phyloP scores from a whole-genome alignment of 2,797 vertebrate species.

The Acrossocheilus wenchowensis region DNA sequence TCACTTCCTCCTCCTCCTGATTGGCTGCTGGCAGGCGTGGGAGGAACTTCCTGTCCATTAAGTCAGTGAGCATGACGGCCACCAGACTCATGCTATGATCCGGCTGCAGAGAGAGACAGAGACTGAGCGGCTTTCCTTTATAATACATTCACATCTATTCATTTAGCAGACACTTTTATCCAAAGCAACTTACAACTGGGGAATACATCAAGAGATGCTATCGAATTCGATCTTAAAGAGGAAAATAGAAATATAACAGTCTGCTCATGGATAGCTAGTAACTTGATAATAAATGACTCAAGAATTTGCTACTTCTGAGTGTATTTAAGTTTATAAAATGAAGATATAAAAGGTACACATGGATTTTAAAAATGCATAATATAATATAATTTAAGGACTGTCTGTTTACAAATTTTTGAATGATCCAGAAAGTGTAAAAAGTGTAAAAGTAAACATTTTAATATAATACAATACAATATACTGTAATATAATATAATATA shows the following conservation, averaged over 20 bases:
- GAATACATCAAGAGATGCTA: no score
- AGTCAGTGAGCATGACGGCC: constrained; percentile 89
- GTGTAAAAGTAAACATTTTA: not conserved
- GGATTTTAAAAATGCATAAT: not conserved
- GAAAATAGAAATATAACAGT: not conserved
- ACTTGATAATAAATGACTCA: not conserved
- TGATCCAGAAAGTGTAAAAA: no score
- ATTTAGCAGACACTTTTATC: no score
- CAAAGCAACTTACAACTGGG: no score
- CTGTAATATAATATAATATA: not conserved
- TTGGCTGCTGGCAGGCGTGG: constrained; percentile 63
- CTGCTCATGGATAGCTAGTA: not conserved
- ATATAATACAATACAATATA: not conserved
- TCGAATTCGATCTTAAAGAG: no score
- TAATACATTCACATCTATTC: not conserved
- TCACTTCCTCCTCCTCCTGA: constrained; percentile 67
- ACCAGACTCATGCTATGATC: constrained; percentile 84
- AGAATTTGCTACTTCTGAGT: no score
- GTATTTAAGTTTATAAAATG: fast-evolving
- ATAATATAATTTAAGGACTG: not conserved
- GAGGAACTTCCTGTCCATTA: constrained; percentile 87
- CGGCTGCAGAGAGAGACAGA: constrained; percentile 70
- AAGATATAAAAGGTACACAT: not conserved
- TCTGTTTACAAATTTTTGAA: no score
- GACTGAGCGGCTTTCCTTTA: not conserved